phyloP scores from a whole-genome alignment of 2,113 vertebrate species.

The Myotis brandtii region DNA sequence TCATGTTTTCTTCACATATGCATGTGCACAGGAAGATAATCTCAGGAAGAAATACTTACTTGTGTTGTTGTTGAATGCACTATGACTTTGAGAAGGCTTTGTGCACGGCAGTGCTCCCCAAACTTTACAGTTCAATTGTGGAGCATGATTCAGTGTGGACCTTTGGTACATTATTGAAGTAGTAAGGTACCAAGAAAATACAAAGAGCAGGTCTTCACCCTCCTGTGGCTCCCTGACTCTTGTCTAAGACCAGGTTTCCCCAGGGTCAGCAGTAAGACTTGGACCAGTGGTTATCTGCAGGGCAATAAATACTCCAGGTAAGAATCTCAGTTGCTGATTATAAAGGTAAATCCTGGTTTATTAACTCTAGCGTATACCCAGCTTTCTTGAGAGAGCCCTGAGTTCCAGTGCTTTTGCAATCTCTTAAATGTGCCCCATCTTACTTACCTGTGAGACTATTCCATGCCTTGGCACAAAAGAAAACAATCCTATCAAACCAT shows the following conservation, averaged over 20 bases:
- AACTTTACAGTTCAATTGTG: background rate
- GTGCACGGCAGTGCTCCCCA: background rate
- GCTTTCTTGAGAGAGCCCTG: background rate
- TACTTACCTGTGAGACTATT: background rate
- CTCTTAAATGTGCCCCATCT: background rate
- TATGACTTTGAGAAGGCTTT: background rate
- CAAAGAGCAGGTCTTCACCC: background rate
- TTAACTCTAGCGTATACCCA: background rate
- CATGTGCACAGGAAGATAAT: background rate
- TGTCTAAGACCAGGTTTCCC: background rate
- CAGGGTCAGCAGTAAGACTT: background rate
- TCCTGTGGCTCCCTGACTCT: background rate
- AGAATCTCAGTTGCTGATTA: background rate
- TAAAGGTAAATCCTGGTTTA: background rate
- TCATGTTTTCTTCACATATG: background rate
- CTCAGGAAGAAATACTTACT: background rate
- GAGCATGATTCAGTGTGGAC: background rate
- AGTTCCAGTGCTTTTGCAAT: background rate
- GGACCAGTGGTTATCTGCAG: background rate
- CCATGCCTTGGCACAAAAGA: background rate
- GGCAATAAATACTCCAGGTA: background rate
- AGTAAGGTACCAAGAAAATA: background rate
- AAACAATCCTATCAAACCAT: background rate
- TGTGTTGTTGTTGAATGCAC: background rate
- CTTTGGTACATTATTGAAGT: background rate